These are phyloP conservation scores for Drosophila repleta DNA, from an alignment of 1,140 invertebrate genomes.

Conservation along the genomic window DNA sequence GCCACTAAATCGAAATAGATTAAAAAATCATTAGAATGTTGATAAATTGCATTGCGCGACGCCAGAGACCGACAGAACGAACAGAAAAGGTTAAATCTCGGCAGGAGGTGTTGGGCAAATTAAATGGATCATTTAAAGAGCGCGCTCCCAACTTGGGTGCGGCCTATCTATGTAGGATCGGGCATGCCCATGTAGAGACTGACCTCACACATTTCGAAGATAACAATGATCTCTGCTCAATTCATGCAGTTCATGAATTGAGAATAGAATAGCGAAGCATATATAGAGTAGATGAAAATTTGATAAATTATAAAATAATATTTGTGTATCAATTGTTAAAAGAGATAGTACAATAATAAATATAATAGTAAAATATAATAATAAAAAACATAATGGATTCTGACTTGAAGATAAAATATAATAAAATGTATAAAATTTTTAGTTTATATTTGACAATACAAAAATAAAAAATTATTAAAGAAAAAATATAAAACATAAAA, in stretches of 20 bases:
- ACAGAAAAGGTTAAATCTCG: conserved; percentile 47
- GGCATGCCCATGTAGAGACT: not conserved
- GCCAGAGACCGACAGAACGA: not conserved
- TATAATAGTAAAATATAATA: too few species aligned
- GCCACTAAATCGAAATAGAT: conserved; percentile 57
- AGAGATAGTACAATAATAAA: too few species aligned
- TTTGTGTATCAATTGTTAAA: too few species aligned
- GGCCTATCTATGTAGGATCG: not conserved
- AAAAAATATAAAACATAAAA: too few species aligned
- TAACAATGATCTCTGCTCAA: not conserved
- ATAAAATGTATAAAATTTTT: too few species aligned
- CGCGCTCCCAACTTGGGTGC: conserved; percentile 1
- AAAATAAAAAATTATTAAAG: too few species aligned
- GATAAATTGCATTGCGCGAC: conserved; percentile 61
- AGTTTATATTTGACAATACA: too few species aligned
- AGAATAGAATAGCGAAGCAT: too few species aligned
- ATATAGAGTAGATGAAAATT: too few species aligned
- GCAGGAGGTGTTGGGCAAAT: conserved; percentile 68
- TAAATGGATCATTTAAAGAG: conserved; percentile 58
- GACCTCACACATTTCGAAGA: conserved; percentile 24
- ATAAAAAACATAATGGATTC: too few species aligned
- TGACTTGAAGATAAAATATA: too few species aligned
- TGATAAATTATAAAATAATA: too few species aligned
- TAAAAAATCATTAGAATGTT: conserved; percentile 77
- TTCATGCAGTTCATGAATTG: not conserved